Evolutionary conservation across 1,140 invertebrate species (phyloP).

Genomic region (Neodiprion fabricii): DNA sequence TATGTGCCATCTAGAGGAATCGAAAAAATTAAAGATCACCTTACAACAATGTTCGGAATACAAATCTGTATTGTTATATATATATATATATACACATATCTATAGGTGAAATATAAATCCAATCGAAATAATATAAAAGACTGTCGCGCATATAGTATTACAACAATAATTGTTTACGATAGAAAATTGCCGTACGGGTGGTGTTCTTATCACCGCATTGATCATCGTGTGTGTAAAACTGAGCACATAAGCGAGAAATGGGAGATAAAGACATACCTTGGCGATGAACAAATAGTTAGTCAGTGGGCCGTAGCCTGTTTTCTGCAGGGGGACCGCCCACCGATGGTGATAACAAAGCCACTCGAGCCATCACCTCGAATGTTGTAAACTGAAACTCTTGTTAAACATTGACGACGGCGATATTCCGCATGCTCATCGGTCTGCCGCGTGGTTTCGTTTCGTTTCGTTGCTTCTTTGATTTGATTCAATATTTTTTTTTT

Average conservation of each 20-base stretch:
- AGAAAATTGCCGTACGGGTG: no score
- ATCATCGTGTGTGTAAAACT: not conserved
- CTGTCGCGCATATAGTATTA: no score
- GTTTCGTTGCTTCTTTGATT: no score
- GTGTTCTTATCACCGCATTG: not conserved
- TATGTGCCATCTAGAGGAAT: no score
- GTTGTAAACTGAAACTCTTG: not conserved
- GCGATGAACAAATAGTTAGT: not conserved
- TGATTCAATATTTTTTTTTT: no score
- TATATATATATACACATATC: no score
- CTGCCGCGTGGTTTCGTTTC: not conserved
- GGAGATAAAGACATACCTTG: not conserved
- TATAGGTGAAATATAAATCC: no score
- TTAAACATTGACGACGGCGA: not conserved
- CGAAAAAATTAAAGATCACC: no score
- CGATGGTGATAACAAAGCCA: not conserved
- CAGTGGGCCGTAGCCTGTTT: not conserved
- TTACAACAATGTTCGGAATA: no score
- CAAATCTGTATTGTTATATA: no score
- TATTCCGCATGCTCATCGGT: not conserved
- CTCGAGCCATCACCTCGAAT: not conserved
- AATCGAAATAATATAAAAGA: no score
- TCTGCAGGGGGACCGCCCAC: not conserved
- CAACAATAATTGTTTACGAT: no score
- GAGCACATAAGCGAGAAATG: not conserved